Percentiles rank a stretch among this genome's conserved stretches.
Conservation (phyloP, 2,113 vertebrate species). For the Notechis scutatus region DNA sequence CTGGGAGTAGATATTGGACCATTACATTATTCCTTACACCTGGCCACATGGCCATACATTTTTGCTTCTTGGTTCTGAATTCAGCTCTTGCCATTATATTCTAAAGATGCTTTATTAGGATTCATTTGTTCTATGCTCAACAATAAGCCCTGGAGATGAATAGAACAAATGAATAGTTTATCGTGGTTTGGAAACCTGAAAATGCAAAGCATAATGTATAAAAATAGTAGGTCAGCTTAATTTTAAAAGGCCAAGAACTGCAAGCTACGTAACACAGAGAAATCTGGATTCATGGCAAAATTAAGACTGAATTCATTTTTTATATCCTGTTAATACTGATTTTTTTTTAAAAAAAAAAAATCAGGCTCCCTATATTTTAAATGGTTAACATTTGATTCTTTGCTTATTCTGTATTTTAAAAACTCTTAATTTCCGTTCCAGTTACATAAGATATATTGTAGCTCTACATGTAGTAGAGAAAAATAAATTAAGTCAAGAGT, state of each 20-base stretch:
- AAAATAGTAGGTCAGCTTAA: not conserved
- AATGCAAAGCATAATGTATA: not conserved
- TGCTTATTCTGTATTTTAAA: not conserved
- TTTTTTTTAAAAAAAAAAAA: not conserved
- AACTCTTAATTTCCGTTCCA: not conserved
- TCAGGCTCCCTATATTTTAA: not conserved
- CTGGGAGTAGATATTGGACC: not conserved
- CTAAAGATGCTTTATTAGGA: not conserved
- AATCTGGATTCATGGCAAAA: not conserved
- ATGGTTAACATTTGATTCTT: not conserved
- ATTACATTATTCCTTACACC: not conserved
- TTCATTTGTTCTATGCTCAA: not conserved
- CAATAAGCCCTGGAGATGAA: no score
- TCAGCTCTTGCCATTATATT: not conserved
- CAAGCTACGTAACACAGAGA: not conserved
- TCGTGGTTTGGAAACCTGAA: not conserved
- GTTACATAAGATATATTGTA: not conserved
- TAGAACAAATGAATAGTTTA: not conserved
- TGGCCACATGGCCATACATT: rapidly evolving
- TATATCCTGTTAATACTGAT: not conserved
- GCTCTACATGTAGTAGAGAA: not conserved
- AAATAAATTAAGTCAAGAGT: not conserved
- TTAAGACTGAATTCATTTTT: not conserved
- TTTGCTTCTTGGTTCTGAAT: not conserved
- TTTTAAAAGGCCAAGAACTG: not conserved